A percentile compares a stretch with the other conserved stretches of the same genome.
Evolutionary conservation across 2,888 invertebrate species (phyloP).

Genomic region (Eupeodes latifasciatus): DNA sequence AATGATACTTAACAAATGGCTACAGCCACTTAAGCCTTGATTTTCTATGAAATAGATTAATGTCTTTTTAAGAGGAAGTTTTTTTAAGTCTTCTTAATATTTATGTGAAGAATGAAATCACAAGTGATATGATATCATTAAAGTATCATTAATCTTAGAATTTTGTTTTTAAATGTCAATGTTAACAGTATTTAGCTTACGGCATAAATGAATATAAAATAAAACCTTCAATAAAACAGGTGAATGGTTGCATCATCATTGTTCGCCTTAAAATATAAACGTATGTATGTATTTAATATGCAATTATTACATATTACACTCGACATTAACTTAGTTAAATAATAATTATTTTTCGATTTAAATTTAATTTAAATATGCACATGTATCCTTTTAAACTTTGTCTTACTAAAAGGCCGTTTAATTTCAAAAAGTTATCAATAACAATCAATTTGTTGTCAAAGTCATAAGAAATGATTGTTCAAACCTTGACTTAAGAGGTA

Average conservation of each 20-base stretch:
- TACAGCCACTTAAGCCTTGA: constrained; percentile 3
- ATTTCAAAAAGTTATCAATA: too few species aligned
- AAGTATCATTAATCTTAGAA: constrained; percentile 34
- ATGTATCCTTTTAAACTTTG: too few species aligned
- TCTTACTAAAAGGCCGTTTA: too few species aligned
- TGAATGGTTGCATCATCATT: constrained; percentile 5
- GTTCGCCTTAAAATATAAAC: constrained; percentile 3
- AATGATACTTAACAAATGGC: neutral
- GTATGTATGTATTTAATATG: neutral
- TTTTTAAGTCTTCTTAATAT: neutral
- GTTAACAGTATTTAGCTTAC: neutral
- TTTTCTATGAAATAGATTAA: constrained; percentile 7
- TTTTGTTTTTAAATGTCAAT: constrained; percentile 24
- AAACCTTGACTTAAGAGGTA: too few species aligned
- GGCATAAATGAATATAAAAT: constrained; percentile 1
- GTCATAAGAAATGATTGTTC: too few species aligned
- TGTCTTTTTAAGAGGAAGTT: neutral
- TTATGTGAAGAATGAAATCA: neutral
- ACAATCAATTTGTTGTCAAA: too few species aligned
- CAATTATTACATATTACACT: neutral
- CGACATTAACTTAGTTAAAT: neutral
- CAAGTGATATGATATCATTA: constrained; percentile 17
- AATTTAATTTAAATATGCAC: neutral
- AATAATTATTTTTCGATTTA: neutral
- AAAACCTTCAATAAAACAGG: neutral